These are phyloP conservation scores for Rhyacichthys aspro DNA, from an alignment of 2,797 vertebrate species.

Conservation along the genomic window DNA sequence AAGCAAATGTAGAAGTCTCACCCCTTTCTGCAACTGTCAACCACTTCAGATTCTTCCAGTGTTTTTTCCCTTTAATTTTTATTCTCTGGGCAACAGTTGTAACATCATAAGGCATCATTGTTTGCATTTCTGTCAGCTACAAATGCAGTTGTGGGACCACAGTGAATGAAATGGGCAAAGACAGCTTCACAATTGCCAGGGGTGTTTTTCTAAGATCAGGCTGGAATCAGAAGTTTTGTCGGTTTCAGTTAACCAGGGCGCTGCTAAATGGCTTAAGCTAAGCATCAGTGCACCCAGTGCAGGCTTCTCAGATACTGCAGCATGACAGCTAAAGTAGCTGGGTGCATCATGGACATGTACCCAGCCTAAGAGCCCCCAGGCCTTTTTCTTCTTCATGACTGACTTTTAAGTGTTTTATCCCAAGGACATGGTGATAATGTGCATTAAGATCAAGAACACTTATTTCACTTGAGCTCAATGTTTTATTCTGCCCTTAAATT, in stretches of 20 bases:
- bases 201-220: constrained; percentile 78
- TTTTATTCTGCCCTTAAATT: constrained; percentile 82
- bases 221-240: constrained; percentile 81
- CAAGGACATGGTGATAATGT: constrained; percentile 85
- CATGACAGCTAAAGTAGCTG: constrained; percentile 83
- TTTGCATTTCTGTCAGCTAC: constrained; percentile 61
- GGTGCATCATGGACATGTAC: constrained; percentile 79
- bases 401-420: constrained; percentile 88
- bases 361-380: constrained; percentile 74
- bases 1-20: constrained; percentile 39
- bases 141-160: constrained; percentile 59
- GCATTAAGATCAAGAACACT: constrained; percentile 88
- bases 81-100: constrained; percentile 63
- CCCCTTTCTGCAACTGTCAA: constrained; percentile 35
- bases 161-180: constrained; percentile 62
- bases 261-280: constrained; percentile 76
- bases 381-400: constrained; percentile 82
- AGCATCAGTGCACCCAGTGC: constrained; percentile 73
- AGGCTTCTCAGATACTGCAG: constrained; percentile 69
- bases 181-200: constrained; percentile 71
- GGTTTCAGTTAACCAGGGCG: constrained; percentile 74
- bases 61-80: constrained; percentile 46
- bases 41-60: constrained; percentile 47
- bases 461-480: constrained; percentile 87
- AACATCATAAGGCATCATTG: constrained; percentile 62